These are phyloP conservation scores for Aplocera efformata DNA, from an alignment of 2,888 invertebrate genomes.

Conservation along the genomic window DNA sequence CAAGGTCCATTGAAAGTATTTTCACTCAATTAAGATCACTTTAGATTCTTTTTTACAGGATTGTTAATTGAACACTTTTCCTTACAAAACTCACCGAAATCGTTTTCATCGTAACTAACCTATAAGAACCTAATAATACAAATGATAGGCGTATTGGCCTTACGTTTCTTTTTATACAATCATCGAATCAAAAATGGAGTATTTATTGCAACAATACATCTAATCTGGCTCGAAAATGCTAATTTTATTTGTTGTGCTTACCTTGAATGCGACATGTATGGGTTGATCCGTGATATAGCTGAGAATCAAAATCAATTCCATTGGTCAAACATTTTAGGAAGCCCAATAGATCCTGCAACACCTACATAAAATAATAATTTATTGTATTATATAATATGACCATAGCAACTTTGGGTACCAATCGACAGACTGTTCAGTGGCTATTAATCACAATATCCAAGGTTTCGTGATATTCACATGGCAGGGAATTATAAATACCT, in stretches of 20 bases:
- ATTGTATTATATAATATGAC: background rate
- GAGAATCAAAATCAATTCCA: constrained; percentile 17
- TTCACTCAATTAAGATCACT: no score
- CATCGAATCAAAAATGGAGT: constrained; percentile 64
- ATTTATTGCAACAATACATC: constrained; percentile 64
- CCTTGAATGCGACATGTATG: constrained; percentile 61
- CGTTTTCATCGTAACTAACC: constrained; percentile 57
- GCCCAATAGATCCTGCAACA: constrained; percentile 18
- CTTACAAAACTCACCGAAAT: constrained; percentile 52
- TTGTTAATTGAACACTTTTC: background rate
- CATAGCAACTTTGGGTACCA: background rate
- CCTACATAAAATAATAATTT: constrained; percentile 3
- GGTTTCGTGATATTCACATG: no score
- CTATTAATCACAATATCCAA: no score
- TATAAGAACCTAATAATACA: constrained; percentile 41
- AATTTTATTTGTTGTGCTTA: constrained; percentile 67
- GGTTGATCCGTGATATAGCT: constrained; percentile 51
- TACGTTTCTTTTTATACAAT: constrained; percentile 66
- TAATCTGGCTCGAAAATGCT: constrained; percentile 60
- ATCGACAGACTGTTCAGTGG: no score
- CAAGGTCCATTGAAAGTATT: no score
- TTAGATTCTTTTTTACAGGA: background rate
- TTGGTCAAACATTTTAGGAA: constrained; percentile 22
- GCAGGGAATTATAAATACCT: no score
- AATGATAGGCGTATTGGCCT: constrained; percentile 51